A percentile compares a stretch with the other conserved stretches of the same genome.
Conservation (phyloP, 2,113 vertebrate species). For the Ceyx margarethae region DNA sequence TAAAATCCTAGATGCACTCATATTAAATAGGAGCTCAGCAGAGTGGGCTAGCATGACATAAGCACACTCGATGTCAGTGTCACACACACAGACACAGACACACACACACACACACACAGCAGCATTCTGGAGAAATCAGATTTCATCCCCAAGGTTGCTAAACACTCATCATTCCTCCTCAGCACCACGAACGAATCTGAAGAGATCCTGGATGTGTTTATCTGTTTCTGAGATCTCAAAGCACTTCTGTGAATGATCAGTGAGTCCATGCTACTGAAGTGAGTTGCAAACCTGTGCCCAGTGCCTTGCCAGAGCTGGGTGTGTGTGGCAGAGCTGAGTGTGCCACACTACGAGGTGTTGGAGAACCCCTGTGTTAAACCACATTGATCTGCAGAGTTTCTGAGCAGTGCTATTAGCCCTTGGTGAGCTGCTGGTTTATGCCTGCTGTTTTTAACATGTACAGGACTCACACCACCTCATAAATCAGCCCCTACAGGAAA, state of each 20-base stretch:
- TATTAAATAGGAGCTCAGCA: background rate
- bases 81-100: background rate
- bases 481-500: background rate
- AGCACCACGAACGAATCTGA: background rate
- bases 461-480: background rate
- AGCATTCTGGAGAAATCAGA: background rate
- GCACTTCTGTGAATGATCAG: background rate
- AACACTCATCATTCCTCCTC: background rate
- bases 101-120: accelerated
- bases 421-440: background rate
- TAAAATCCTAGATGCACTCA: background rate
- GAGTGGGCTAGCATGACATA: background rate
- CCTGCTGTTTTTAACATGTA: background rate
- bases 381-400: background rate
- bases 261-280: background rate
- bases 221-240: background rate
- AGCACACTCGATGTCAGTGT: background rate
- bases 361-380: background rate
- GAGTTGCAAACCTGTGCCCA: background rate
- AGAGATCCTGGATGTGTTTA: background rate
- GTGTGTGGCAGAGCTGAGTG: background rate
- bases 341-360: accelerated
- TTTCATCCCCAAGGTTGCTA: background rate
- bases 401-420: background rate
- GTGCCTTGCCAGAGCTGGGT: background rate